Conservation (phyloP, 2,113 vertebrate genomes). For the Potamarius usumacintae region DNA sequence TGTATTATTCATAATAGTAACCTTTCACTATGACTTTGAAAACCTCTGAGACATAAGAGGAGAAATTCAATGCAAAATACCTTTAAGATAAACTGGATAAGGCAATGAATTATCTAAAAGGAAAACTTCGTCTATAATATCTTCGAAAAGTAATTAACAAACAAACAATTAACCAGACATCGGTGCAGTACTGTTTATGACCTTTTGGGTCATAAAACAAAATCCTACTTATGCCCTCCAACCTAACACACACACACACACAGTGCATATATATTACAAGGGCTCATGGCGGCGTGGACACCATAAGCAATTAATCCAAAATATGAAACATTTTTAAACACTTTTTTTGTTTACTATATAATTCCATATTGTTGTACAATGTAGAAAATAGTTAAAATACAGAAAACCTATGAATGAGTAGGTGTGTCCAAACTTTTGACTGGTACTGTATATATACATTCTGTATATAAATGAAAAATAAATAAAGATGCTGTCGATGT, state of each 20-base stretch:
- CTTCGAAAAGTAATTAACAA: background rate
- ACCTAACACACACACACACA: background rate
- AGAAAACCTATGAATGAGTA: too few relatives aligned
- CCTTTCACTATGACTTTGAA: background rate
- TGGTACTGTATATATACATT: too few relatives aligned
- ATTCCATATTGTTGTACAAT: too few relatives aligned
- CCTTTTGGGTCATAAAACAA: background rate
- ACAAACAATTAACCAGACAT: background rate
- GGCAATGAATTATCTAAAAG: background rate
- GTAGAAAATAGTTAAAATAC: too few relatives aligned
- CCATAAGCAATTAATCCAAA: too few relatives aligned
- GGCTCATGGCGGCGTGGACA: too few relatives aligned
- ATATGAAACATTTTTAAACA: too few relatives aligned
- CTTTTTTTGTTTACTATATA: too few relatives aligned
- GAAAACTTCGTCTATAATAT: background rate
- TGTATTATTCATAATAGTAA: background rate
- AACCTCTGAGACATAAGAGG: background rate
- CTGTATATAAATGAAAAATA: background rate
- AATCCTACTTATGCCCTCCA: background rate
- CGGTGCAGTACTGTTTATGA: background rate
- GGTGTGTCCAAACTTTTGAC: too few relatives aligned
- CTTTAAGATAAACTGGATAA: background rate
- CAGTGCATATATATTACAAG: too few relatives aligned
- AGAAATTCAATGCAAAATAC: background rate
- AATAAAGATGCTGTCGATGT: constrained; percentile 13